Conservation (phyloP, 2,113 vertebrate genomes). For the Aleadryas rufinucha region DNA sequence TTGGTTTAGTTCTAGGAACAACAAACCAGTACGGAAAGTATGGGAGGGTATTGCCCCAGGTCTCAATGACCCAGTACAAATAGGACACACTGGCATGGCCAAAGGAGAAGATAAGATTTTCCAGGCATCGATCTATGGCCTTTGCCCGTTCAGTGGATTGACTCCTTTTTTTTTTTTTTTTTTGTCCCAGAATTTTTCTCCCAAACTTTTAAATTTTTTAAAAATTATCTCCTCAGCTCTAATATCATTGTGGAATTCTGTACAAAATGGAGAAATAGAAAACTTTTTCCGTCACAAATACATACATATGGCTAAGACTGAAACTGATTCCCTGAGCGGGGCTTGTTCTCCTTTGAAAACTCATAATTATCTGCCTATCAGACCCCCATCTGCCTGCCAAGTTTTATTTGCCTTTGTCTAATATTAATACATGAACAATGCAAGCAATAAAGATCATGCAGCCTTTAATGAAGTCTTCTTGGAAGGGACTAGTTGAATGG, state of each 20-base stretch:
- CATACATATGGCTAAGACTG: background rate
- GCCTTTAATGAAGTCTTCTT: background rate
- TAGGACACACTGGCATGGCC: background rate
- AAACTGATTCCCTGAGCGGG: background rate
- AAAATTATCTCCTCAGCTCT: background rate
- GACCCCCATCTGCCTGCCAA: background rate
- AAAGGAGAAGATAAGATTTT: background rate
- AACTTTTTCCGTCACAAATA: background rate
- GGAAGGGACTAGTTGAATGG: background rate
- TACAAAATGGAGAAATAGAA: background rate
- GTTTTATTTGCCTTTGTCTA: background rate
- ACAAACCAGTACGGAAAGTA: background rate
- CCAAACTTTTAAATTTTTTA: background rate
- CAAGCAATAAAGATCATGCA: background rate
- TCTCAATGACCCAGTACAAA: background rate
- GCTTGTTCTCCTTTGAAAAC: background rate
- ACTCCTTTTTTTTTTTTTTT: background rate
- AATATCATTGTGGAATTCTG: background rate
- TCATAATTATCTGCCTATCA: background rate
- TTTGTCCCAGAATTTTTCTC: background rate
- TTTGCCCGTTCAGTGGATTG: background rate
- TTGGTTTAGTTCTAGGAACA: background rate
- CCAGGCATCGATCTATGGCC: background rate
- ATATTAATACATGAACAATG: background rate
- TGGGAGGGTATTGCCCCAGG: background rate